Evolutionary conservation across 1,140 invertebrate species (phyloP).

Genomic region (Hirudo medicinalis): DNA sequence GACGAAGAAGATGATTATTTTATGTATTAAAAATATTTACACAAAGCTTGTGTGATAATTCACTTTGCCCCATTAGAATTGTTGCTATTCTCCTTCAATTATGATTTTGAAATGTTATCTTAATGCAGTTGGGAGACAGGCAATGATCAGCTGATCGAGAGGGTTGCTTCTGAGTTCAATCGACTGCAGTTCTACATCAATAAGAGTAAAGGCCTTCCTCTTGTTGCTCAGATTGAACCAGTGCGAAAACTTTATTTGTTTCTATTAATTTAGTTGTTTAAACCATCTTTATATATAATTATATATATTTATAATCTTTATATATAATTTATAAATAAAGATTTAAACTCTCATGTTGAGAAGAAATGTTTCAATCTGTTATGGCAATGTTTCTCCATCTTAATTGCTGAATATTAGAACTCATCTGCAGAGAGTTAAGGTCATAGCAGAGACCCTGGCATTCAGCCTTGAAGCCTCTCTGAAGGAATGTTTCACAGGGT

Average conservation of each 20-base stretch:
- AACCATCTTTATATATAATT: not conserved
- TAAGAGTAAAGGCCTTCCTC: constrained; percentile 47
- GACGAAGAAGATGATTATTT: no score
- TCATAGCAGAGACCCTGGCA: constrained; percentile 40
- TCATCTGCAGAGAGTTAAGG: constrained; percentile 33
- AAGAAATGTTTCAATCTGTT: not conserved
- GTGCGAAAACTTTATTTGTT: constrained; percentile 26
- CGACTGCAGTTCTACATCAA: constrained; percentile 58
- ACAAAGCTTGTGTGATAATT: not conserved
- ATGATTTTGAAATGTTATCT: not conserved
- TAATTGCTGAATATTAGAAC: not conserved
- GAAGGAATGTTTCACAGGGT: constrained; percentile 31
- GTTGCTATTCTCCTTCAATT: not conserved
- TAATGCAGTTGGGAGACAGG: constrained; percentile 11
- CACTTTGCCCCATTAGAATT: not conserved
- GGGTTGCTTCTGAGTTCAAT: constrained; percentile 60
- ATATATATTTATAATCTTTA: no score
- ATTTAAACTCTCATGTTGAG: not conserved
- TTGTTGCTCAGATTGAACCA: constrained; percentile 39
- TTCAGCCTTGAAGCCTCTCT: constrained; percentile 50
- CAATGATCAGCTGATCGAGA: constrained; percentile 47
- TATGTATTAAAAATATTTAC: not conserved
- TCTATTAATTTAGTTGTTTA: not conserved
- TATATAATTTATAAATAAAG: not conserved
- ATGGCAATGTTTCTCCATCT: not conserved